Percentiles rank a stretch among this genome's conserved stretches.
These are phyloP conservation scores for Rhea pennata DNA, from an alignment of 2,113 vertebrate genomes.

Conservation along the genomic window DNA sequence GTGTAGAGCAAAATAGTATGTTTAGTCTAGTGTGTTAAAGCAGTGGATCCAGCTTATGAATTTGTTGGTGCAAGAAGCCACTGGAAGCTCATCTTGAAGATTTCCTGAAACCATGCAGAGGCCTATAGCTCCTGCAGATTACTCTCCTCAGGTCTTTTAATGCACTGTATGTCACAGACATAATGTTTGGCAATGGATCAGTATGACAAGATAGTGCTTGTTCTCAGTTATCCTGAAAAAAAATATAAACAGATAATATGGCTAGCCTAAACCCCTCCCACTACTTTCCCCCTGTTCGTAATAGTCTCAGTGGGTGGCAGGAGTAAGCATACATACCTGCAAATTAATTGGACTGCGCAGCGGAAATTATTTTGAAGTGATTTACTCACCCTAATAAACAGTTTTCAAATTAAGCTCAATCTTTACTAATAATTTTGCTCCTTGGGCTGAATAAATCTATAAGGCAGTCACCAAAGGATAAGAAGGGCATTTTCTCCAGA, in stretches of 20 bases:
- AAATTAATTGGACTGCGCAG: constrained; percentile 66
- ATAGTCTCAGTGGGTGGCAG: constrained; percentile 55
- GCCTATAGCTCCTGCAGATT: neutral
- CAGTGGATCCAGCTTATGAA: too few species aligned
- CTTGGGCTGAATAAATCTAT: constrained; percentile 64
- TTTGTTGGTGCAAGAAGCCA: neutral
- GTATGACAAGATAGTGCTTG: constrained; percentile 32
- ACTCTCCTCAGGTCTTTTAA: neutral
- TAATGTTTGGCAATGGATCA: neutral
- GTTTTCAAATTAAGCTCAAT: constrained; percentile 63
- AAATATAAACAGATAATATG: neutral
- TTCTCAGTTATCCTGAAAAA: constrained; percentile 21
- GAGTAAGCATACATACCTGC: constrained; percentile 57
- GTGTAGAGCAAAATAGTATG: too few species aligned
- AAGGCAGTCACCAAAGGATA: constrained; percentile 17
- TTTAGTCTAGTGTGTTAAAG: neutral
- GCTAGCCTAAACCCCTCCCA: constrained; percentile 11
- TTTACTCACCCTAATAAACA: constrained; percentile 68
- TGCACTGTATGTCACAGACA: neutral
- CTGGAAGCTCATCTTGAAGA: neutral
- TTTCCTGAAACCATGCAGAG: neutral
- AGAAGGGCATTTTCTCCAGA: constrained; percentile 3
- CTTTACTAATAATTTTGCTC: constrained; percentile 60
- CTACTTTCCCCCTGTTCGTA: constrained; percentile 3
- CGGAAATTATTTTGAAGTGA: constrained; percentile 64